These are phyloP conservation scores for Decapterus maruadsi DNA, from an alignment of 2,797 vertebrate genomes.

Conservation along the genomic window DNA sequence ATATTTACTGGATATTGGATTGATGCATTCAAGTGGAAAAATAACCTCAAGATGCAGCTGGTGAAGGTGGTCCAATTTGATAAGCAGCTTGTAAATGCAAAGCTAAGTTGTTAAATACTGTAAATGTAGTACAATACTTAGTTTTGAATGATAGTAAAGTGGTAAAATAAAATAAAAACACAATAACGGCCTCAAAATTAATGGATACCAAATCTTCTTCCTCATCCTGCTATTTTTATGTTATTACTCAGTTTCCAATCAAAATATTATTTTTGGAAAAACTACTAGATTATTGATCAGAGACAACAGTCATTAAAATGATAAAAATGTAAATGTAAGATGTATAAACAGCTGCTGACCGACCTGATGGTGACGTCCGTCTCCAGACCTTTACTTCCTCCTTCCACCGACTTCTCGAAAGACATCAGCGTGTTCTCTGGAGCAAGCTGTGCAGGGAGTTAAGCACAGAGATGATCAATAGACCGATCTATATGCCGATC, in stretches of 20 bases:
- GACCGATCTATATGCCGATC: neutral
- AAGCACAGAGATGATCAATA: neutral
- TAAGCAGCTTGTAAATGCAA: neutral
- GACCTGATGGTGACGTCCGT: conserved; percentile 92
- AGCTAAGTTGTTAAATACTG: no score
- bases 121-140: no score
- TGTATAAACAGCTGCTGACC: conserved; percentile 3
- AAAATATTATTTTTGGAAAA: neutral
- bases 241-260: neutral
- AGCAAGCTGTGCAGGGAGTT: conserved; percentile 80
- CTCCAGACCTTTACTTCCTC: conserved; percentile 88
- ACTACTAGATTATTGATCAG: neutral
- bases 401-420: conserved; percentile 91
- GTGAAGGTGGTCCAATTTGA: no score
- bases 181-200: no score
- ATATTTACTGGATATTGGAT: no score
- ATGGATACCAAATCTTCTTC: no score
- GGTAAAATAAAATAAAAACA: no score
- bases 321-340: no score
- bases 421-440: conserved; percentile 95
- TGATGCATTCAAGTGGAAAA: no score
- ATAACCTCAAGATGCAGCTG: no score
- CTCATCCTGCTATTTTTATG: neutral
- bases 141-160: no score
- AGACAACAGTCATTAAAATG: neutral